Evolutionary conservation across 2,797 vertebrate genomes (phyloP), one percentile per base, ranked within the genome.

Genomic region (Helostoma temminkii): DNA sequence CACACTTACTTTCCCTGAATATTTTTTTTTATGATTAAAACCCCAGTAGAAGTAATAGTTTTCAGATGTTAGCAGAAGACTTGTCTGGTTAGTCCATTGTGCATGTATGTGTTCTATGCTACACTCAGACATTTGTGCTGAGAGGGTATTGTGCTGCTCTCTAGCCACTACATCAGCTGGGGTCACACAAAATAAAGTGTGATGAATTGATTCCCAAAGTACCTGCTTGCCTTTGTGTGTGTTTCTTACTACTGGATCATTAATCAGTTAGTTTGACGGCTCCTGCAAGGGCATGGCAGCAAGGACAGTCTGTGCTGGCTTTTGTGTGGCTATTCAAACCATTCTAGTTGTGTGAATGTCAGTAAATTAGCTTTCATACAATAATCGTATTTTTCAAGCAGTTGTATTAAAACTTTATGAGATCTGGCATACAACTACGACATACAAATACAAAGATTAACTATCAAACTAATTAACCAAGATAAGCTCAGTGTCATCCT

Each of bases 121-220:
- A 25, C 48, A 15, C 26, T 58, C n/a, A 48, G 56, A 25, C 25
- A 9, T 68, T 87, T 78, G 50, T 77, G 85, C 83, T 86, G 77
- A 85, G 78, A 74, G 39, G 30, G 65, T 73, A 63, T 67, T 78
- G 78, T 83, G 66, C 81, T 66, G 63, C 71, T 86, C 80, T 83
- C 49, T n/a, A 52, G 70, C 57, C 65, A 52, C 76, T 64, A 54
- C 74, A 80, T 81, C 78, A 79, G 56, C 72, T 41, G 22, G 81
- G 84, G 75, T 90, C 84, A 81, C 78, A 75, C 78, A 66, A 84
- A 90, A 89, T 91, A 90, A 90, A 92, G 77, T 87, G 76, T 89
- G 89, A 90, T 83, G 80, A 91, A 89, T 89, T 84, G 87, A 91
- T 90, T 80, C 71, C 78, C 77, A 71, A 74, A 83, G 73, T 76